Evolutionary conservation across 92 coral and sea anemone genomes (phyloP).

Genomic region (Porites lobata): DNA sequence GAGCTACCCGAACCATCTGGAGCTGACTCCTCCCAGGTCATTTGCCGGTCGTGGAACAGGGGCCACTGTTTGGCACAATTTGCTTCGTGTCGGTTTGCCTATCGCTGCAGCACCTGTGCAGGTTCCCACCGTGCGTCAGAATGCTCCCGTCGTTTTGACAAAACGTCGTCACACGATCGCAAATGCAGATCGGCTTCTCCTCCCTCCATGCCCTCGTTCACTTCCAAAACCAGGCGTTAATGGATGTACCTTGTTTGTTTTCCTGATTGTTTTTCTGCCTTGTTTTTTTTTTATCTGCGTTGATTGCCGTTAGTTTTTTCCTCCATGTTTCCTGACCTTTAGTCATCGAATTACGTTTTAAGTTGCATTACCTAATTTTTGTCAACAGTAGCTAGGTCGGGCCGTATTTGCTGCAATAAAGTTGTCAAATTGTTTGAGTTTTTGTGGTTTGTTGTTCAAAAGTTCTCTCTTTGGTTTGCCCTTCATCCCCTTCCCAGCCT

Average conservation of each 20-base stretch:
- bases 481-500: no score
- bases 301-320: background rate
- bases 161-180: background rate
- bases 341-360: background rate
- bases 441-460: conserved; percentile 6
- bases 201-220: background rate
- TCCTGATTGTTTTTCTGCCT: background rate
- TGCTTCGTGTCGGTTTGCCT: conserved; percentile 41
- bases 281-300: no score
- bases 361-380: background rate
- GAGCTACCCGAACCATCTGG: conserved; percentile 39
- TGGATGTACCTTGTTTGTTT: background rate
- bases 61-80: conserved; percentile 42
- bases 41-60: conserved; percentile 56
- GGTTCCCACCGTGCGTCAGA: conserved; percentile 53
- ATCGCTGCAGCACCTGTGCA: conserved; percentile 46
- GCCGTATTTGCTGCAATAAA: background rate
- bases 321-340: background rate
- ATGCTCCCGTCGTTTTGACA: conserved; percentile 5
- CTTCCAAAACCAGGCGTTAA: conserved; percentile 4
- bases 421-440: conserved; percentile 3
- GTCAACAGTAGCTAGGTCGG: conserved; percentile 5
- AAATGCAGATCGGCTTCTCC: conserved; percentile 35
- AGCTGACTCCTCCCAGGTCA: conserved; percentile 5
- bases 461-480: conserved; percentile 1